Evolutionary conservation across 2,888 invertebrate genomes (phyloP).

Genomic region (Gonocerus acuteangulatus): DNA sequence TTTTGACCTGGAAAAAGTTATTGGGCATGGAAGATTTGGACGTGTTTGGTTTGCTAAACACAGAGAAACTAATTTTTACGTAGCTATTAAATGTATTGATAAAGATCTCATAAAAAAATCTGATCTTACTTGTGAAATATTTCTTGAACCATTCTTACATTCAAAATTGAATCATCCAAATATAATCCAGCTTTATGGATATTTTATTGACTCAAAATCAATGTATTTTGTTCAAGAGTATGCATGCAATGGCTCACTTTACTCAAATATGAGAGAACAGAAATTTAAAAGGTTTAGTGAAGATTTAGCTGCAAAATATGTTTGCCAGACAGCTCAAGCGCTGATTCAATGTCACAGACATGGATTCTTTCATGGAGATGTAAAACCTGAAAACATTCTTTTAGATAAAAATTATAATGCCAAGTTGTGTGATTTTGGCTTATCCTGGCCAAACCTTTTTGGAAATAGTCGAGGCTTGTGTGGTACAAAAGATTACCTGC

Average conservation of each 20-base stretch:
- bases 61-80: too few relatives aligned
- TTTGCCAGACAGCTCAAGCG: neutral
- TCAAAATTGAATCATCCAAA: neutral
- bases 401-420: neutral
- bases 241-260: neutral
- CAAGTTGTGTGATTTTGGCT: neutral
- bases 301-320: neutral
- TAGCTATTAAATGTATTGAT: neutral
- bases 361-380: neutral
- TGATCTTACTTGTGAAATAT: neutral
- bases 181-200: neutral
- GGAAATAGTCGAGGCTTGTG: neutral
- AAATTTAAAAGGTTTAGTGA: neutral
- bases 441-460: neutral
- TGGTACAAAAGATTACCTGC: neutral
- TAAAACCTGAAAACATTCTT: constrained; percentile 5
- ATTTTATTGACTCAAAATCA: neutral
- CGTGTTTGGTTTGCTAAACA: too few relatives aligned
- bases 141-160: neutral
- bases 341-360: neutral
- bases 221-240: neutral
- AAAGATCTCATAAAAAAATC: neutral
- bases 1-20: too few relatives aligned
- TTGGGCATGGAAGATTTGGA: too few relatives aligned
- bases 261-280: neutral